Evolutionary conservation across 2,888 invertebrate genomes (phyloP).

Genomic region (Amiota communis): DNA sequence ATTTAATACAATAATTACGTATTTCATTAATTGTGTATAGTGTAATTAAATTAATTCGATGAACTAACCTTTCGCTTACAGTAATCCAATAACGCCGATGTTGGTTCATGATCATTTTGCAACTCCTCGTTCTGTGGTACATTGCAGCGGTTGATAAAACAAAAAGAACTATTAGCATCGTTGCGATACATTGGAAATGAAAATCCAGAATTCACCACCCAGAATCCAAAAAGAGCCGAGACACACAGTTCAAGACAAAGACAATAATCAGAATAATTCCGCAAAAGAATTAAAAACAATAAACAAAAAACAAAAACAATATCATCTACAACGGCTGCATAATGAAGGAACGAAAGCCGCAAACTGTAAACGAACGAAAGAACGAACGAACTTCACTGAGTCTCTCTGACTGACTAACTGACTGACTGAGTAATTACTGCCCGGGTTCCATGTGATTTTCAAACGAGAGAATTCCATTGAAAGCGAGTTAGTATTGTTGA

Average conservation of each 20-base stretch:
- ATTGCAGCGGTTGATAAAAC: conserved; percentile 61
- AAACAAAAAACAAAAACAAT: conserved; percentile 27
- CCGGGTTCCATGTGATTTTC: background rate
- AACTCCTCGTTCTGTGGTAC: conserved; percentile 79
- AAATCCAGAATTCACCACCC: background rate
- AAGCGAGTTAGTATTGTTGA: background rate
- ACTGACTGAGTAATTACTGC: background rate
- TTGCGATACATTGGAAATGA: conserved; percentile 53
- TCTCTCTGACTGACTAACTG: background rate
- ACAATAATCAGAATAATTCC: conserved; percentile 33
- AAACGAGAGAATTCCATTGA: background rate
- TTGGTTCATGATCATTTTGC: conserved; percentile 79
- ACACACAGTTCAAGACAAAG: conserved; percentile 34
- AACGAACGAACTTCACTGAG: background rate
- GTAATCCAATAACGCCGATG: conserved; percentile 85
- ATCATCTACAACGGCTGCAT: conserved; percentile 20
- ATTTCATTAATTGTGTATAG: background rate
- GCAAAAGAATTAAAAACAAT: conserved; percentile 23
- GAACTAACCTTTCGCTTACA: conserved; percentile 83
- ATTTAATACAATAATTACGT: background rate
- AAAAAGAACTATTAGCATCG: conserved; percentile 63
- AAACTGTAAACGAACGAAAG: conserved; percentile 22
- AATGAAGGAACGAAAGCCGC: conserved; percentile 18
- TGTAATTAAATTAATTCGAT: conserved; percentile 1
- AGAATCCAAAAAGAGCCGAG: too few species aligned